Conservation (phyloP, 2,113 vertebrate species). For the Chaetorhynchus papuensis region DNA sequence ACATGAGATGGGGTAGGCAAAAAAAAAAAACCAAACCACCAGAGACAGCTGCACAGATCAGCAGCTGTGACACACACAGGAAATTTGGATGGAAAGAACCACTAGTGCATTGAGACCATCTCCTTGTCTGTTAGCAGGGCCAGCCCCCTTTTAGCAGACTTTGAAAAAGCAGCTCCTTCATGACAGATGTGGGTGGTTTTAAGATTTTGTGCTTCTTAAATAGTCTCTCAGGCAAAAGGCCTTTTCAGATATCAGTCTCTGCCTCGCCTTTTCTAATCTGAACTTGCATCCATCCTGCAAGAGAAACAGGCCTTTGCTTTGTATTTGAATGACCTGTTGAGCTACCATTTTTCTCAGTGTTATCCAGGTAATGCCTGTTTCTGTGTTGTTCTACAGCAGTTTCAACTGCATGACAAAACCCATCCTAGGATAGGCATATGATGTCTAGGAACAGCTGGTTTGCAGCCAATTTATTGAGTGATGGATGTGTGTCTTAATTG, state of each 20-base stretch:
- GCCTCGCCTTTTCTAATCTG: not conserved
- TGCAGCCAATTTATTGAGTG: not conserved
- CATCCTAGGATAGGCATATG: not conserved
- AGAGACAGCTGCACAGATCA: constrained; percentile 57
- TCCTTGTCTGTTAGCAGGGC: constrained; percentile 5
- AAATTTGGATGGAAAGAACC: constrained; percentile 69
- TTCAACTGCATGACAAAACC: not conserved
- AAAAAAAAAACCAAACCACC: not conserved
- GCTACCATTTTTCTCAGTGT: not conserved
- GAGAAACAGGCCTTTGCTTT: not conserved
- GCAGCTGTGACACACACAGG: constrained; percentile 66
- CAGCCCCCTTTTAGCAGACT: constrained; percentile 16
- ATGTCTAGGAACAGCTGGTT: not conserved
- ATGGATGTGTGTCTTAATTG: not conserved
- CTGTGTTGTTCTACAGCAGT: not conserved
- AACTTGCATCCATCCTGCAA: not conserved
- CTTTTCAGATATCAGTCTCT: not conserved
- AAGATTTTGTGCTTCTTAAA: not conserved
- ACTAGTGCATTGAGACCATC: constrained; percentile 62
- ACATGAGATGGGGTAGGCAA: not conserved
- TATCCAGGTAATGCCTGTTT: not conserved
- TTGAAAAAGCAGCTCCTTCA: not conserved
- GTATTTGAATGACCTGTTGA: not conserved
- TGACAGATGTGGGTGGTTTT: not conserved
- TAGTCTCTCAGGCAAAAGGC: not conserved